Base-by-base conservation (phyloP, 1,140 invertebrate genomes). In the Caenorhabditis tropicalis region DNA sequence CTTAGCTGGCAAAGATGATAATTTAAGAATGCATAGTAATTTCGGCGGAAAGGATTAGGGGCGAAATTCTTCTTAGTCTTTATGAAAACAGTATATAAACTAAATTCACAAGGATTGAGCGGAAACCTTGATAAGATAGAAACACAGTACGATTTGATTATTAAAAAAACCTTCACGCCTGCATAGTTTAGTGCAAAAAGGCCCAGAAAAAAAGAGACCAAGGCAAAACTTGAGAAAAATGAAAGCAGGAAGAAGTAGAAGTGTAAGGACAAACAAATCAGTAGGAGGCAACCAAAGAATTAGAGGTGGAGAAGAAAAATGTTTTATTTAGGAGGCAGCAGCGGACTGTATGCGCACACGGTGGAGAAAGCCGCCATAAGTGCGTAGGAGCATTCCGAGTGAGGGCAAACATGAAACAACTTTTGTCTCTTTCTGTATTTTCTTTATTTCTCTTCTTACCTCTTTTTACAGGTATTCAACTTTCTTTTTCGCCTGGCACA, bases 251-350 rank as follows among this genome's bases (percentile, higher is more conserved):
- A 74, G 65, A 74, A 46, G 36, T 74, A 74, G 65, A 74, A 74
- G 65, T 74, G 65, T 74, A 74, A 46, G 65, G 65, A 74, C 65
- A 74, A 74, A 74, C 65, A 74, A 74, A 74, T 74, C 65, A 74
- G 65, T 74, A 74, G 65, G 65, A 74, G 36, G 65, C 36, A 43
- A 74, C 16, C 65, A 43, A 74, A 74, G 65, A 74, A 74, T 43
- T 74, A 74, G 65, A 74, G 65, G 65, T 39, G 43, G 65, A 24
- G 24, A 46, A 74, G 65, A 74, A 46, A n/a, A 74, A 74, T 74
- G 65, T 74, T 74, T 74, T 74, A 74, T 74, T 74, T 74, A 36
- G 65, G 4, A 74, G 33, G n/a, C n/a, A 27, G 29, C 16, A 36
- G 16, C 0, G 31, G 58, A 74, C 65, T 74, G 65, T 74, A 46